Conservation (phyloP, 2,888 invertebrate species). For the Epistrophe grossulariae region DNA sequence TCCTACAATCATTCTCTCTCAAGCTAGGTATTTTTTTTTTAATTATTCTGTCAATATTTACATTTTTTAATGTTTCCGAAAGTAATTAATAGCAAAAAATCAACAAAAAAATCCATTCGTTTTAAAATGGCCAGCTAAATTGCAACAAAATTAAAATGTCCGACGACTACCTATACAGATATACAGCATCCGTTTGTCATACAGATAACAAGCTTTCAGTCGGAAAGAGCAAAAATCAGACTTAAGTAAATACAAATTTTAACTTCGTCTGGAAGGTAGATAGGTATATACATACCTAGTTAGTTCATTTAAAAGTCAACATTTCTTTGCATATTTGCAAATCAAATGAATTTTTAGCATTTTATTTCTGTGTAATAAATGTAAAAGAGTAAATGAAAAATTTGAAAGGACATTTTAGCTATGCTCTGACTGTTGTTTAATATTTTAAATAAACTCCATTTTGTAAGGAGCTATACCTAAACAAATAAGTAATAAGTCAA, state of each 20-base stretch:
- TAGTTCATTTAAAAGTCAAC: slow-evolving; percentile 65
- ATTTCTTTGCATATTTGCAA: slow-evolving; percentile 59
- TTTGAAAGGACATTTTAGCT: slow-evolving; percentile 2
- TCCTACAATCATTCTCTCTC: background rate
- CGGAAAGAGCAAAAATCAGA: slow-evolving; percentile 33
- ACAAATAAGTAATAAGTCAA: slow-evolving; percentile 48
- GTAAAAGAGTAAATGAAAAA: slow-evolving; percentile 10
- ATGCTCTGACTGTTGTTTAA: slow-evolving; percentile 31
- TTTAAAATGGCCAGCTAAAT: slow-evolving; percentile 29
- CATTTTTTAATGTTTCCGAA: slow-evolving; percentile 23
- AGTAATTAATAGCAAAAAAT: slow-evolving; percentile 37
- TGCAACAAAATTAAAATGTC: slow-evolving; percentile 22
- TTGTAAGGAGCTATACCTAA: slow-evolving; percentile 23
- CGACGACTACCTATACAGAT: background rate
- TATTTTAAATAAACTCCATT: slow-evolving; percentile 66
- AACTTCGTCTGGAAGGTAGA: slow-evolving; percentile 31
- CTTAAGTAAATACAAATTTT: slow-evolving; percentile 49
- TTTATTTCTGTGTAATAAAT: slow-evolving; percentile 15
- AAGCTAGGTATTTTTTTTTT: slow-evolving; percentile 1
- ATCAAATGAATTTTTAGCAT: slow-evolving; percentile 61
- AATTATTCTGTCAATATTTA: slow-evolving; percentile 40
- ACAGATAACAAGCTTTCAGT: background rate
- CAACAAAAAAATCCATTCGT: slow-evolving; percentile 2
- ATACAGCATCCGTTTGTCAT: background rate
- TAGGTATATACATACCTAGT: background rate